Base-by-base conservation (phyloP, 2,888 invertebrate species). In the Diarsia brunnea region DNA sequence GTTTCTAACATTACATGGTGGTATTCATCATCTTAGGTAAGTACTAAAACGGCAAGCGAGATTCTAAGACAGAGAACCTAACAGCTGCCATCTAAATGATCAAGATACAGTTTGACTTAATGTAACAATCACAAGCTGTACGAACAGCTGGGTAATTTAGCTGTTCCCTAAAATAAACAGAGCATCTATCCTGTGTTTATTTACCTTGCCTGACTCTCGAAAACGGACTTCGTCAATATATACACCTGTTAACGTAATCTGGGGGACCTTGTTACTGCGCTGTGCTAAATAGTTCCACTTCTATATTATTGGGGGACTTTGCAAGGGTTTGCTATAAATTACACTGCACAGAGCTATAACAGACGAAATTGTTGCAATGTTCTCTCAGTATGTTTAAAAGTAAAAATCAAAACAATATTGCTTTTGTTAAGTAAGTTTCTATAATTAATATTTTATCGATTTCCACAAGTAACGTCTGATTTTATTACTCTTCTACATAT, bases 61-160 rank as follows among this genome's bases (percentile, higher is more conserved):
- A 67, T 77, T 60, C 43, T 45, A 69, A 51, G 43, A 43, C 43
- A 45, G n/a, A 66, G 16, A 66, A 27, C 47, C 24, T 8, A 4
- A 24, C 19, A 60, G 75, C 47, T 38, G 21, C 45, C 5, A 24
- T 21, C 47, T 64, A 31, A 63, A 63, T 53, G n/a, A 70, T 58
- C 43, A 24, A 65, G 55, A 72, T 72, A 72, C 72, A 79, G 64
- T 58, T 64, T 45, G 47, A 70, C n/a, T 63, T 43, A 19, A 55
- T 49, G n/a, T 31, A 24, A 78, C 71, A 71, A 78, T 58, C 72
- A 79, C 79, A 79, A 79, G 47, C 45, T 45, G 31, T 31, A 38
- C n/a, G n/a, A n/a, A n/a, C 55, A 79, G 21, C 58, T 51, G 51
- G 19, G 53, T 43, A 31, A 49, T 43, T 19, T n/a, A 76, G 60